phyloP scores from a whole-genome alignment of 2,113 vertebrate species.

The Tragulus kanchil region DNA sequence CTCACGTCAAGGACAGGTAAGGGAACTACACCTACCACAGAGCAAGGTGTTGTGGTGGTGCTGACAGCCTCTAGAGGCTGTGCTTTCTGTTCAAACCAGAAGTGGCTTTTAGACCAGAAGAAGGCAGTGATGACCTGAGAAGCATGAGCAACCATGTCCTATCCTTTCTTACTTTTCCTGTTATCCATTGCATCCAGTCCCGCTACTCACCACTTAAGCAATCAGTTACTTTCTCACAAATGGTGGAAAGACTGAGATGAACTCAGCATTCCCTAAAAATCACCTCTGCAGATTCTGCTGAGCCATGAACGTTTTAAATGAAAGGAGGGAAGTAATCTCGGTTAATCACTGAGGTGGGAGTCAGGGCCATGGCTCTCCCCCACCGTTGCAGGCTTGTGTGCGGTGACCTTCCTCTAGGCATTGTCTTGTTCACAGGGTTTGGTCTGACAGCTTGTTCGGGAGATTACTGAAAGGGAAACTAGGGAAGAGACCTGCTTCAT shows the following conservation, averaged over 20 bases:
- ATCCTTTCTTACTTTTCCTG: background rate
- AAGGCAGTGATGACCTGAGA: background rate
- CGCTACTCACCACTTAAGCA: background rate
- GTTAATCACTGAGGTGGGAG: background rate
- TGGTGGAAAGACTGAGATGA: background rate
- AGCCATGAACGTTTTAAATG: background rate
- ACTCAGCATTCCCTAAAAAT: background rate
- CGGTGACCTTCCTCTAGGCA: background rate
- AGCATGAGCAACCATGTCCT: background rate
- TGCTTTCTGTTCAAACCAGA: background rate
- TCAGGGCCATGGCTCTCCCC: background rate
- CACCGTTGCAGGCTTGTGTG: background rate
- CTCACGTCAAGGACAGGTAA: background rate
- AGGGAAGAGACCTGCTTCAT: background rate
- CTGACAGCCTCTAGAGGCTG: background rate
- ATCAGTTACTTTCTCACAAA: background rate
- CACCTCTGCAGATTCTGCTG: background rate
- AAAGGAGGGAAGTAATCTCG: background rate
- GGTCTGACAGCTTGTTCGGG: background rate
- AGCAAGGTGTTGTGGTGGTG: background rate
- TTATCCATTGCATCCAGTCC: background rate
- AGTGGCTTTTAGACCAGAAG: background rate
- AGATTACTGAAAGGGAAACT: background rate
- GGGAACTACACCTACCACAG: rapidly evolving
- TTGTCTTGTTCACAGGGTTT: background rate